Evolutionary conservation across 2,113 vertebrate species (phyloP), one percentile per base, ranked within the genome.

Genomic region (Oryzias celebensis): DNA sequence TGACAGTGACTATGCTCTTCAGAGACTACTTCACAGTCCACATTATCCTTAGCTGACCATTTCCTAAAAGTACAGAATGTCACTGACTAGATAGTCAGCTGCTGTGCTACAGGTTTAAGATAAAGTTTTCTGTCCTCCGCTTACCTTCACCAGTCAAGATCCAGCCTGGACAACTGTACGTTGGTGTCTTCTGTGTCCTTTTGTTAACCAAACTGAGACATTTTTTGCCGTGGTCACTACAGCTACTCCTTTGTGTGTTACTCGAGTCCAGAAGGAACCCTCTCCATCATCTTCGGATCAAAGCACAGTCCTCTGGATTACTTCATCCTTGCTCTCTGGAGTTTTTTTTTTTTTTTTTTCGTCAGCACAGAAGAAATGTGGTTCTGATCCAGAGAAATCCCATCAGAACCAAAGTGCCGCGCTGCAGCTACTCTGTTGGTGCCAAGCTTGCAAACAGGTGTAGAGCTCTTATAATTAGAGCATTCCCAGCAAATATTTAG

Each of bases 131-230:
- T 49, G 22, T 52, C 61, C 13, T 48, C 31, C 16, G 67, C 86
- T 87, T 87, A 90, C 89, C 89, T 90, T 83, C 64, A 62, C 68
- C 72, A 77, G 76, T 70, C 64, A 46, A 72, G 69, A 63, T 43
- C 60, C 68, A 62, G 81, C 67, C 71, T 79, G 63, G 46, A 65
- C 65, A 76, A 68, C 62, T 58, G 47, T 67, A 73, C 61, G 65
- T 53, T 71, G 53, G 15, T 77, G 3, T 85, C 74, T 79, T 84
- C 66, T 81, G 57, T 73, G 62, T 68, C 57, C 82, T 70, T 68
- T 65, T 41, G 51, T 87, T 77, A 88, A 79, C 85, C 88, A 80
- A 89, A 87, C 85, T 85, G 85, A 86, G 77, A 78, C 89, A 91
- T 91, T 74, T 81, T 87, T 72, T 49, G 62, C 56, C 52, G 73